These are phyloP conservation scores for Oreochromis spilurus DNA, from an alignment of 2,113 vertebrate genomes.

Conservation along the genomic window DNA sequence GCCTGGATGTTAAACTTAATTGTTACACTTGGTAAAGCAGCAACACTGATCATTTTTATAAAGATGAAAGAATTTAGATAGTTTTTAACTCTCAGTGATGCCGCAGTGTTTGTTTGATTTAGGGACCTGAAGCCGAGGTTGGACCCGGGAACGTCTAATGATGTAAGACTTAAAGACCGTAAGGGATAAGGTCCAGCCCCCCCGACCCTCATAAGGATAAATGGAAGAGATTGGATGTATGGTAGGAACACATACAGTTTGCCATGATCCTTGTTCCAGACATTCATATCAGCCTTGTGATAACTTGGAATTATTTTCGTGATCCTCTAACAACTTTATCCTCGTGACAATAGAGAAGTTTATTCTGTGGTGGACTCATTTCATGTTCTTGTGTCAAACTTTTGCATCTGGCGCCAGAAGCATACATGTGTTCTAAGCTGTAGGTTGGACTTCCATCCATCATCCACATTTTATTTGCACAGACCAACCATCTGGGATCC, in stretches of 20 bases:
- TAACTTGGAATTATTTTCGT: background rate
- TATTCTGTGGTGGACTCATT: background rate
- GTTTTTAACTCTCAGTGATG: background rate
- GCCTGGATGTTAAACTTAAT: background rate
- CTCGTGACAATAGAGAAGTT: background rate
- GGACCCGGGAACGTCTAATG: background rate
- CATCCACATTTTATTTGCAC: background rate
- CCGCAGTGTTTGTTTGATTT: background rate
- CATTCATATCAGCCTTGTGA: background rate
- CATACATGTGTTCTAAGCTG: background rate
- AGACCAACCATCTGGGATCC: background rate
- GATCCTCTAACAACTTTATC: background rate
- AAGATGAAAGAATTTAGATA: background rate
- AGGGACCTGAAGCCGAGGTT: background rate
- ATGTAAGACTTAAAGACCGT: background rate
- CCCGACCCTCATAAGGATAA: background rate
- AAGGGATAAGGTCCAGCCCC: background rate
- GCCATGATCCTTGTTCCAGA: background rate
- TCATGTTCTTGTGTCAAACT: background rate
- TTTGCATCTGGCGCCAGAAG: background rate
- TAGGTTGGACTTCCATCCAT: background rate
- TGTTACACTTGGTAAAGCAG: background rate
- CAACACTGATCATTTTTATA: background rate
- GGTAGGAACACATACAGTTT: background rate
- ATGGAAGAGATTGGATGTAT: background rate